Percentiles rank a stretch among this genome's conserved stretches.
phyloP scores from a whole-genome alignment of 1,140 invertebrate species.

The Phymorhynchus buccinoides region DNA sequence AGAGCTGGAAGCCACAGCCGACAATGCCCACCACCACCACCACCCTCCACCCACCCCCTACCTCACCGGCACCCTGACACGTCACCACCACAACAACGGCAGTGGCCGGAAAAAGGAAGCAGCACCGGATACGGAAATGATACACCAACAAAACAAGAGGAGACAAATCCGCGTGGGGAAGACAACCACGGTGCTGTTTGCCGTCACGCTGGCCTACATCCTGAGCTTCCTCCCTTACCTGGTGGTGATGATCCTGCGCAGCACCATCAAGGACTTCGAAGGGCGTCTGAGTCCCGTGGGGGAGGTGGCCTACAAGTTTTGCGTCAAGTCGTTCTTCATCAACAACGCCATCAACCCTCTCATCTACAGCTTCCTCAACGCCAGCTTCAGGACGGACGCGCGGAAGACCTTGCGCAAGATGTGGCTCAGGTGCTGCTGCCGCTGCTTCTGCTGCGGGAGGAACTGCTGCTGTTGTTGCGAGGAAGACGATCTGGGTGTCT shows the following conservation, averaged over 20 bases:
- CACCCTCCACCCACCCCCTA: constrained; percentile 10
- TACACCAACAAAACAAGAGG: constrained; percentile 34
- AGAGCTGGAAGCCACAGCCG: constrained; percentile 33
- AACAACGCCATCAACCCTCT: constrained; percentile 65
- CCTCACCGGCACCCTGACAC: constrained; percentile 23
- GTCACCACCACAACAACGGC: background rate
- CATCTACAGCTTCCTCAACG: constrained; percentile 64
- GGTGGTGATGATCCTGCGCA: constrained; percentile 56
- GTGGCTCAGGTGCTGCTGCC: constrained; percentile 47
- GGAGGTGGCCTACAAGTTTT: constrained; percentile 64
- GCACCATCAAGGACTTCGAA: constrained; percentile 60
- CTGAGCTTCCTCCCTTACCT: constrained; percentile 61
- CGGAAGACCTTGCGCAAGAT: constrained; percentile 47
- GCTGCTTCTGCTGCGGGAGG: constrained; percentile 35
- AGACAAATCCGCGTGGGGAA: constrained; percentile 57
- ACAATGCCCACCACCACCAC: constrained; percentile 18
- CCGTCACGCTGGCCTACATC: constrained; percentile 61
- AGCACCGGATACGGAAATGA: constrained; percentile 37
- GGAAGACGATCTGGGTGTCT: background rate
- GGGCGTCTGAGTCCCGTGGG: constrained; percentile 51
- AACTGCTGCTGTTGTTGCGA: constrained; percentile 17
- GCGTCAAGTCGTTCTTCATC: constrained; percentile 64
- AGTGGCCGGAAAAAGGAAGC: background rate
- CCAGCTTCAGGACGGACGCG: constrained; percentile 56
- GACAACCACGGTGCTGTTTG: constrained; percentile 59